Conservation (phyloP, 2,888 invertebrate genomes). For the Cephus nigrinus region DNA sequence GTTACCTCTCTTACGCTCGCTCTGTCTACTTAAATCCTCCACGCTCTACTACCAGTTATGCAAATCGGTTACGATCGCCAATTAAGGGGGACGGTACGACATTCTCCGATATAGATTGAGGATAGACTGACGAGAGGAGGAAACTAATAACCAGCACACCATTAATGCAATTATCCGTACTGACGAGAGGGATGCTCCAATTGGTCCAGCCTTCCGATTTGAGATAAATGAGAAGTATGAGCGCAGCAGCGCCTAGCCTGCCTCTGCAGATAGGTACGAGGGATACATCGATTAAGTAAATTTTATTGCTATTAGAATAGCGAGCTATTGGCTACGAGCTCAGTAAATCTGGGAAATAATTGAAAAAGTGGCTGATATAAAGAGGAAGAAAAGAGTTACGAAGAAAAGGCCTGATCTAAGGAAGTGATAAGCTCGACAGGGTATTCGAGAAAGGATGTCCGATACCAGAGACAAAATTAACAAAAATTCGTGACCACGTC, state of each 20-base stretch:
- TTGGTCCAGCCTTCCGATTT: not conserved
- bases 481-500: not conserved
- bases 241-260: not conserved
- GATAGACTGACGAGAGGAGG: constrained; percentile 26
- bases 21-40: not conserved
- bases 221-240: not conserved
- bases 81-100: constrained; percentile 11
- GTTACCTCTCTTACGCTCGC: not conserved
- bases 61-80: not conserved
- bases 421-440: not conserved
- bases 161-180: constrained; percentile 40
- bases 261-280: too few species aligned
- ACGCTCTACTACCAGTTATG: not conserved
- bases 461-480: not conserved
- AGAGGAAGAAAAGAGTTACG: too few species aligned
- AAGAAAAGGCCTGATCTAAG: not conserved
- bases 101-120: constrained; percentile 17
- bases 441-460: not conserved
- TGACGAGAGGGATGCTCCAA: not conserved
- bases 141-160: constrained; percentile 38
- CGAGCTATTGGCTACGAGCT: not conserved
- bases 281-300: not conserved
- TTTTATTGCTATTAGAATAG: not conserved
- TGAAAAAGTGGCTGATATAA: not conserved
- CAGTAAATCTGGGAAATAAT: not conserved